These are phyloP conservation scores for Pseudopleuronectes americanus DNA, from an alignment of 2,797 vertebrate genomes.

Conservation along the genomic window DNA sequence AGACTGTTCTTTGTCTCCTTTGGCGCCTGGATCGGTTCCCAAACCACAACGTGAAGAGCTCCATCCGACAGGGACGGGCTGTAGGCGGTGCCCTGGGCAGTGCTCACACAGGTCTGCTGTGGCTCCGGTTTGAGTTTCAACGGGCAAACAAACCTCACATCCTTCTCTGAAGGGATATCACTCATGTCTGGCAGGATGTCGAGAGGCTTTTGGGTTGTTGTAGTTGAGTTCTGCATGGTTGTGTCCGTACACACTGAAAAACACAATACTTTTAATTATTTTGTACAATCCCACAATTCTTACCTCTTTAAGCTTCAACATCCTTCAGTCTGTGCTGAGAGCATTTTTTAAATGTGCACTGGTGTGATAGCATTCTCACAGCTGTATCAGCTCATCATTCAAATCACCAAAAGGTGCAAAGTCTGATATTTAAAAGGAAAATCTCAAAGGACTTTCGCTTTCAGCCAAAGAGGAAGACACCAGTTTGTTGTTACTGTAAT, in stretches of 20 bases:
- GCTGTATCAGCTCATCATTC: neutral
- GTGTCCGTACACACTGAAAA: conserved; percentile 39
- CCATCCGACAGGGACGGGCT: conserved; percentile 59
- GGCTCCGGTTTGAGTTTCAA: conserved; percentile 63
- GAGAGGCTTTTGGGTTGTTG: conserved; percentile 33
- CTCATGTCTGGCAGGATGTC: conserved; percentile 43
- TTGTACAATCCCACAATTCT: neutral
- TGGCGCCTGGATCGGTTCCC: conserved; percentile 44
- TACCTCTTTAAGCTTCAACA: neutral
- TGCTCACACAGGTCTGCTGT: conserved; percentile 60
- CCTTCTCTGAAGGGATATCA: neutral
- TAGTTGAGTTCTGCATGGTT: neutral
- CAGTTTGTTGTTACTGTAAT: too few species aligned
- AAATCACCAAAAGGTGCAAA: neutral
- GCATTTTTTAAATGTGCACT: neutral
- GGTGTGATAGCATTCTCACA: neutral
- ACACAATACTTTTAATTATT: conserved; percentile 2
- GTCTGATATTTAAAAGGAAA: neutral
- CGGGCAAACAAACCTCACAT: conserved; percentile 67
- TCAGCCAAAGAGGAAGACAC: too few species aligned
- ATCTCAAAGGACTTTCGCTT: too few species aligned
- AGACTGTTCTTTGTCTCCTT: conserved; percentile 47
- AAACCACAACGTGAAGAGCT: conserved; percentile 46
- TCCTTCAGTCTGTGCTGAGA: neutral
- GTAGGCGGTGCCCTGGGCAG: conserved; percentile 57